phyloP scores from a whole-genome alignment of 2,797 vertebrate genomes.

The Gymnocypris eckloni region DNA sequence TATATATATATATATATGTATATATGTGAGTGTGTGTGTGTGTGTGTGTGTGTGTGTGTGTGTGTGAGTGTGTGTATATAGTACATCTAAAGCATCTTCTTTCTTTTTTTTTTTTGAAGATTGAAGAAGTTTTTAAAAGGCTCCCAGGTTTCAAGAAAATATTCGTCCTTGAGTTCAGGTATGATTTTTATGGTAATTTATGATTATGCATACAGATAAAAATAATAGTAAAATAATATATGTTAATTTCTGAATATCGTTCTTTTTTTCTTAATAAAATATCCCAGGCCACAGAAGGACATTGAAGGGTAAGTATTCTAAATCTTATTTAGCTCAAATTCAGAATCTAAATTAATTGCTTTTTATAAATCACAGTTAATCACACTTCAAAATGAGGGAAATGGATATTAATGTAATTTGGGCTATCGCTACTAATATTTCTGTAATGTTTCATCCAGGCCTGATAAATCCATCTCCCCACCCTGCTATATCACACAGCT shows the following conservation, averaged over 20 bases:
- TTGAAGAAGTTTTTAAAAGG: conserved; percentile 83
- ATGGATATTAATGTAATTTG: conserved; percentile 44
- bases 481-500: conserved; percentile 55
- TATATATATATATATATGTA: background rate
- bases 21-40: background rate
- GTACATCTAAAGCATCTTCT: background rate
- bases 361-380: conserved; percentile 35
- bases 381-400: conserved; percentile 40
- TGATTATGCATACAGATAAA: background rate
- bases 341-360: conserved; percentile 35
- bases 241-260: conserved; percentile 45
- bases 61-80: background rate
- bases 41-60: background rate
- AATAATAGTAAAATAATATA: background rate
- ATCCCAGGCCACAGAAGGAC: conserved; percentile 84
- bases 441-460: conserved; percentile 41
- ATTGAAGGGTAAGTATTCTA: conserved; percentile 80
- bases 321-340: conserved; percentile 28
- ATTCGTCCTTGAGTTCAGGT: conserved; percentile 89
- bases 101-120: conserved; percentile 68
- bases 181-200: conserved; percentile 49
- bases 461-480: conserved; percentile 59
- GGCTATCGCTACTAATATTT: conserved; percentile 41
- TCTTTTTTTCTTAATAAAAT: conserved; percentile 29
- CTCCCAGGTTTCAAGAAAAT: conserved; percentile 89